A percentile compares a stretch with the other conserved stretches of the same genome.
Evolutionary conservation across 2,113 vertebrate species (phyloP).

Genomic region (Chionodraco myersi): DNA sequence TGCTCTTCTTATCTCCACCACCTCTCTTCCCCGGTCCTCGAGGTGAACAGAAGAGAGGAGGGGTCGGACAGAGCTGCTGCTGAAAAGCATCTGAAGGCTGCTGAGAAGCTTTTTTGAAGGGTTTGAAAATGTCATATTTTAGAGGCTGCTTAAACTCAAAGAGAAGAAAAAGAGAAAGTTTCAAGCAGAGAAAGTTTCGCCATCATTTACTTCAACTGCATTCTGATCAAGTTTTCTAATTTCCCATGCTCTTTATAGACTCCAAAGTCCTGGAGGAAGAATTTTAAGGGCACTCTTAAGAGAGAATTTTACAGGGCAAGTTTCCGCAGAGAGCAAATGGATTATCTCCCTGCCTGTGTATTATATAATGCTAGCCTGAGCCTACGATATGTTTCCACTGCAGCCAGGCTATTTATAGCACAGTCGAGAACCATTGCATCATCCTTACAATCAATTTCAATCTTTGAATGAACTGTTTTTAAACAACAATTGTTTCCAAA

Average conservation of each 20-base stretch:
- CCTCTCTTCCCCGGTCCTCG: constrained; percentile 28
- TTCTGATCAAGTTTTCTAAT: constrained; percentile 53
- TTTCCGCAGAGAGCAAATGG: constrained; percentile 60
- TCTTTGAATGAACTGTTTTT: constrained; percentile 19
- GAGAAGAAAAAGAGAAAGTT: constrained; percentile 37
- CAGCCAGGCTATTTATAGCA: constrained; percentile 55
- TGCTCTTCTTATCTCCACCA: constrained; percentile 53
- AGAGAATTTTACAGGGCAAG: constrained; percentile 68
- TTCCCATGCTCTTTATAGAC: constrained; percentile 66
- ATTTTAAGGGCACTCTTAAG: constrained; percentile 60
- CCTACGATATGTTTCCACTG: constrained; percentile 59
- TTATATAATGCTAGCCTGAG: constrained; percentile 52
- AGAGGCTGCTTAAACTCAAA: constrained; percentile 45
- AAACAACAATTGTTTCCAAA: background rate
- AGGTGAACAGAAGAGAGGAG: constrained; percentile 31
- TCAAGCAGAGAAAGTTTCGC: constrained; percentile 45
- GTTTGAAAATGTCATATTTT: constrained; percentile 56
- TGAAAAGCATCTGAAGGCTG: constrained; percentile 25
- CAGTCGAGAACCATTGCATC: background rate
- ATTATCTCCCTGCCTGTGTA: constrained; percentile 55
- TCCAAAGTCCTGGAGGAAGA: constrained; percentile 48
- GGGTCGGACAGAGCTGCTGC: constrained; percentile 11
- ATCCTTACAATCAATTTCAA: constrained; percentile 9
- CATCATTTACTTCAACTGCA: constrained; percentile 49
- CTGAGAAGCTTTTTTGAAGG: constrained; percentile 53